These are phyloP conservation scores for Athripsodes cinereus DNA, from an alignment of 2,888 invertebrate species.

Conservation along the genomic window DNA sequence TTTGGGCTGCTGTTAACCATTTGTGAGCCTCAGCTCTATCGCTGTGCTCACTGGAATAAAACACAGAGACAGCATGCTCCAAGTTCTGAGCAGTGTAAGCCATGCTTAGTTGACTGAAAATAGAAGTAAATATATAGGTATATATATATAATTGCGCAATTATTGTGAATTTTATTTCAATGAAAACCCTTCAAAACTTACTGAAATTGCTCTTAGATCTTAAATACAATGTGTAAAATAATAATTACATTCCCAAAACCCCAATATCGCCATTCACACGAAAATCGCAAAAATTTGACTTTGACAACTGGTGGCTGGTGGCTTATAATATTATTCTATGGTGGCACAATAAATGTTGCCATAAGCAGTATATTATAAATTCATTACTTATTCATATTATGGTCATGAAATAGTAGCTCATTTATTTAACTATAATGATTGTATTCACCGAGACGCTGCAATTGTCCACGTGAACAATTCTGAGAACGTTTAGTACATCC, in stretches of 20 bases:
- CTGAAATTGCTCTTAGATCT: no score
- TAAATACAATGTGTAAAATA: not conserved
- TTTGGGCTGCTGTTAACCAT: conserved; percentile 81
- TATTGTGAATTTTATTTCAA: no score
- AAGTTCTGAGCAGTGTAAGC: conserved; percentile 59
- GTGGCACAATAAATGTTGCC: no score
- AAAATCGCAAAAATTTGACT: conserved; percentile 10
- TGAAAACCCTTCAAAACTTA: no score
- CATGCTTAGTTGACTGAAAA: conserved; percentile 36
- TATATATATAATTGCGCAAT: not conserved
- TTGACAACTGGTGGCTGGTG: conserved; percentile 18
- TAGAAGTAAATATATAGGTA: not conserved
- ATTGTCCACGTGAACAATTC: no score
- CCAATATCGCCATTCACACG: not conserved
- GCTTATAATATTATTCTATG: no score
- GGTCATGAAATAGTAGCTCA: no score
- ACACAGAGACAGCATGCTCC: conserved; percentile 62
- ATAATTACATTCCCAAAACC: not conserved
- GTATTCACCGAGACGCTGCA: no score
- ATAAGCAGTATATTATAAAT: no score
- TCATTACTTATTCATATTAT: no score
- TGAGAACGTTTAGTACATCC: no score
- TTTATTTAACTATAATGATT: no score
- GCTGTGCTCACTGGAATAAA: conserved; percentile 54
- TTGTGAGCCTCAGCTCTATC: conserved; percentile 72